These are phyloP conservation scores for Caenorhabditis sp. DNA, from an alignment of 2,888 invertebrate species.

Conservation along the genomic window DNA sequence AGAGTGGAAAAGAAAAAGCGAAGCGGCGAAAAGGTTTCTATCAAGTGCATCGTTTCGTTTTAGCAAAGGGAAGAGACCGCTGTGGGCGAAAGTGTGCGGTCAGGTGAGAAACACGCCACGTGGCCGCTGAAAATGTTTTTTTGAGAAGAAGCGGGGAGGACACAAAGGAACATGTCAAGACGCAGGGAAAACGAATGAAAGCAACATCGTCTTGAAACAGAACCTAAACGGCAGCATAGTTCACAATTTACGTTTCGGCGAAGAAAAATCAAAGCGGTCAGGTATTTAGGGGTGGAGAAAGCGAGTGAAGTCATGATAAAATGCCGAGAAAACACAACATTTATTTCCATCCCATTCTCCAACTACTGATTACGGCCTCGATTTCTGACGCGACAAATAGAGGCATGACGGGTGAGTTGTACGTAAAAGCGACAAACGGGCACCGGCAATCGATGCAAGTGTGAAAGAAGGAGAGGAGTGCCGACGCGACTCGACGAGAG, in stretches of 20 bases:
- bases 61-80: slow-evolving; percentile 1
- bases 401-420: background rate
- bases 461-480: background rate
- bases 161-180: too few relatives aligned
- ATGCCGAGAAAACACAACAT: background rate
- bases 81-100: background rate
- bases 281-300: background rate
- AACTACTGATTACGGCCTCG: background rate
- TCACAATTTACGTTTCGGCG: background rate
- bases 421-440: background rate
- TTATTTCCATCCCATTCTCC: background rate
- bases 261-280: background rate
- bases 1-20: background rate
- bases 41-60: slow-evolving; percentile 36
- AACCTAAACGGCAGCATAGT: background rate
- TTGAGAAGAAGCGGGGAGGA: background rate
- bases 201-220: background rate
- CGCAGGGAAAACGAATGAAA: background rate
- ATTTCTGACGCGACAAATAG: background rate
- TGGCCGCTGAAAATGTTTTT: background rate
- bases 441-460: background rate
- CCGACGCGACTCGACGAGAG: background rate
- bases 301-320: background rate
- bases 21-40: slow-evolving; percentile 15
- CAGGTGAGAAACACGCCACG: too few relatives aligned